Conservation (phyloP, 2,888 invertebrate species). For the Onthophagus sagittarius region DNA sequence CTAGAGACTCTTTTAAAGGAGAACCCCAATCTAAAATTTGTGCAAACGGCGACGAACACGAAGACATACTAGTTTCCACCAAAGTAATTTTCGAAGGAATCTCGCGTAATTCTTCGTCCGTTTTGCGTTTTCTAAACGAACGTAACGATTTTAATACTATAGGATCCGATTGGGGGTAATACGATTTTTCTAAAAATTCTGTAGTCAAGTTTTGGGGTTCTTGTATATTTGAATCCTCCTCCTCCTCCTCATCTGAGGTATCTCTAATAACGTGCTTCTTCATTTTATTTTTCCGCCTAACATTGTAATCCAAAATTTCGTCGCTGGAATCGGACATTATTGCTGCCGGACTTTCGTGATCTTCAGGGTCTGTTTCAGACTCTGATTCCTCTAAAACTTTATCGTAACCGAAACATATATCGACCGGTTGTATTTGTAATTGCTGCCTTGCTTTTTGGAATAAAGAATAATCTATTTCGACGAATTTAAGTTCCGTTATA, state of each 20-base stretch:
- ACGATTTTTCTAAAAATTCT: constrained; percentile 6
- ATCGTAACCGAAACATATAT: constrained; percentile 31
- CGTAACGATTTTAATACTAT: constrained; percentile 52
- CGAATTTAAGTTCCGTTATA: constrained; percentile 68
- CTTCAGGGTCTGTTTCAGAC: constrained; percentile 53
- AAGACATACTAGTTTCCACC: too few species aligned
- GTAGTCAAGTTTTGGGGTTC: neutral
- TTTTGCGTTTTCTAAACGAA: constrained; percentile 49
- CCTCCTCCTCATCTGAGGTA: constrained; percentile 9
- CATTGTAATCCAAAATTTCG: constrained; percentile 11
- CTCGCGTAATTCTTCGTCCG: constrained; percentile 12
- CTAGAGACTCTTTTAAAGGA: too few species aligned
- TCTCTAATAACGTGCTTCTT: constrained; percentile 12
- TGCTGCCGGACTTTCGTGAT: constrained; percentile 56
- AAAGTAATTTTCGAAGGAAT: too few species aligned
- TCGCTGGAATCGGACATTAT: neutral
- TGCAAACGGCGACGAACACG: neutral
- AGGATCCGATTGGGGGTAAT: constrained; percentile 47
- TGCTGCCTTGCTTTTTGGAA: constrained; percentile 43
- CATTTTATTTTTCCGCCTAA: constrained; percentile 3
- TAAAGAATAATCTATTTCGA: constrained; percentile 67
- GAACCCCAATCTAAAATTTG: neutral
- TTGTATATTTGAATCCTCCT: neutral
- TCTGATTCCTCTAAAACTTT: constrained; percentile 46
- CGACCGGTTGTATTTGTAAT: constrained; percentile 56